Evolutionary conservation across 2,797 vertebrate genomes (phyloP), one percentile per base, ranked within the genome.

Genomic region (Mycteria americana): DNA sequence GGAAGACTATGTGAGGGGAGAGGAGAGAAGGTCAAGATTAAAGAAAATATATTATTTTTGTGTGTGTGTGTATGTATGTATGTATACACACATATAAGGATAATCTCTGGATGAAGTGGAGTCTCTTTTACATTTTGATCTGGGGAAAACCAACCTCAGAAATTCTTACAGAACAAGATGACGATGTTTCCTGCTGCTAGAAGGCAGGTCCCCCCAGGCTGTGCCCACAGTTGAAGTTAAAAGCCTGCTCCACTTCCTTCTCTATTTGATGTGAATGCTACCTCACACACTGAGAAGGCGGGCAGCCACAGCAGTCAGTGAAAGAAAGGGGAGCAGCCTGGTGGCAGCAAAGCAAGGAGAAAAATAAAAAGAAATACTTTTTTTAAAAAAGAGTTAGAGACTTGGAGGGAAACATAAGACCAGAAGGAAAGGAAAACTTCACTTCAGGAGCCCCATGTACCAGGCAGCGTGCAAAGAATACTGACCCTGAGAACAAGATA

Each of bases 161-260:
- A 96, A 94, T 89, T 95, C 87, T 85, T 93, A 91, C 85, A 84
- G 90, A 96, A 93, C 78, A 85, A 83, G 95, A 96, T 64, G 94
- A 92, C 9, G 18, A 63, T 33, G 59, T 85, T 95, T 92, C 92
- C 92, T 79, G 51, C 76, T 91, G 84, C 67, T 87, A 75, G 69
- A 92, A 92, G 89, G 76, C 78, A 77, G 85, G 50, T 93, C 25
- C 39, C 72, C 65, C 9, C 37, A 9, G 85, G 60, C 86, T 89
- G 91, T 93, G 88, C 77, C 92, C 85, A 75, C 59, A 79, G 72
- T 27, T 95, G 85, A 89, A 97, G 96, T 95, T 91, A 95, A 97
- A 96, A 97, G 92, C 81, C n/a, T 93, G 72, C 90, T 95, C 84
- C 60, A 33, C 85, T 79, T 93, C 83, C 70, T 76, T 63, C 90